phyloP scores from a whole-genome alignment of 2,797 vertebrate genomes.

The Margarornis squamiger region DNA sequence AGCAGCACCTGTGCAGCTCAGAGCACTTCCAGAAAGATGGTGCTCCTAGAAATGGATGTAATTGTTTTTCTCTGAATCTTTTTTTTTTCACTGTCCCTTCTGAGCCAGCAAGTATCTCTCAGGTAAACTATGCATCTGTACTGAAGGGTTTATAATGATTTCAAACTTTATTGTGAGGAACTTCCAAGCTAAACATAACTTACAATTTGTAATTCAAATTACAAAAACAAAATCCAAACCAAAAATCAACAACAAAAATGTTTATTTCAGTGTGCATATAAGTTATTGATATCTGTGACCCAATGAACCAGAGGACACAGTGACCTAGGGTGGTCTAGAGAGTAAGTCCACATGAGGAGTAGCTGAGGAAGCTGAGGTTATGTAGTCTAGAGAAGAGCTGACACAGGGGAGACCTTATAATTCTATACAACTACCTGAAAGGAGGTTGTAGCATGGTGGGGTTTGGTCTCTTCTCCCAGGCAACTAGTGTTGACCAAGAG shows the following conservation, averaged over 20 bases:
- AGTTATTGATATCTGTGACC: neutral
- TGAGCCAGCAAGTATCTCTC: neutral
- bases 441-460: accelerated
- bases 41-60: accelerated
- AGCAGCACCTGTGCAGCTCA: neutral
- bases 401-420: neutral
- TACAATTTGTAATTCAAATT: neutral
- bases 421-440: too few species aligned
- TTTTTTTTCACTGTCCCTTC: neutral
- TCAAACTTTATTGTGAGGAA: neutral
- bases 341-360: neutral
- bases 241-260: too few species aligned
- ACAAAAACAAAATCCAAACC: neutral
- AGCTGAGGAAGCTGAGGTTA: neutral
- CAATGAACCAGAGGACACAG: neutral
- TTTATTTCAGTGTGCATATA: neutral
- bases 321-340: neutral
- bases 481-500: neutral
- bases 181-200: neutral
- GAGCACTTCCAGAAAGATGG: accelerated
- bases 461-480: neutral
- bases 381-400: neutral
- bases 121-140: neutral
- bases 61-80: accelerated
- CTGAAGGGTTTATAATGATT: neutral